Evolutionary conservation across 2,797 vertebrate species (phyloP).

Genomic region (Capromys pilorides): DNA sequence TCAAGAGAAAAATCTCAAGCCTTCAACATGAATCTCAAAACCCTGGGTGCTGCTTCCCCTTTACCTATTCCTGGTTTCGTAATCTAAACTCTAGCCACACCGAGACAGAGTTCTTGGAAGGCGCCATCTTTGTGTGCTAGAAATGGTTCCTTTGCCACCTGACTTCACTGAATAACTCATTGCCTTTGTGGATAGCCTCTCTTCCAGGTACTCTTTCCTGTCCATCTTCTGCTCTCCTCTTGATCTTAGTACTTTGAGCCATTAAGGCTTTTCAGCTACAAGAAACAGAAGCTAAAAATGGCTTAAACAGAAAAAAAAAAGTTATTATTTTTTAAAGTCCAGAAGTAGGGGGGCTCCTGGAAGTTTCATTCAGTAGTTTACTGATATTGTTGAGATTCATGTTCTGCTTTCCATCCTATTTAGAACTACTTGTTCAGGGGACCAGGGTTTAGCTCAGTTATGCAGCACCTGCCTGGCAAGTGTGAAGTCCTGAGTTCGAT

Average conservation of each 20-base stretch:
- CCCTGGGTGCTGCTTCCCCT: background rate
- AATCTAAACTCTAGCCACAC: background rate
- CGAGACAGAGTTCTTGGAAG: background rate
- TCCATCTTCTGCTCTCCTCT: background rate
- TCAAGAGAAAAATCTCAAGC: background rate
- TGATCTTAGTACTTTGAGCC: background rate
- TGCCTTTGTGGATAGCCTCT: background rate
- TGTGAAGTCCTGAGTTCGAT: no score
- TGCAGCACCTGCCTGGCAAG: no score
- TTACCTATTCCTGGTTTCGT: background rate
- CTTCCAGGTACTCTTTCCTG: background rate
- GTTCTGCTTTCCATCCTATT: background rate
- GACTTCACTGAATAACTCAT: background rate
- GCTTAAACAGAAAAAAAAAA: background rate
- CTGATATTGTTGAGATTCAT: background rate
- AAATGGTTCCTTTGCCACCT: background rate
- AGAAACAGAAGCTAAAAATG: slow-evolving; percentile 41
- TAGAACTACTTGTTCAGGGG: background rate
- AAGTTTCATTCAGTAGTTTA: background rate
- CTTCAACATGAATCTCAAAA: background rate
- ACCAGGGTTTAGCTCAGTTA: no score
- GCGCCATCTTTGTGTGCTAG: background rate
- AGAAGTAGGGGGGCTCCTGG: background rate
- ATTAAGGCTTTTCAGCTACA: background rate
- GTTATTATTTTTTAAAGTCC: slow-evolving; percentile 1